A percentile compares a stretch with the other conserved stretches of the same genome.
Conservation (phyloP, 2,113 vertebrate species). For the Brachyhypopomus occidentalis region DNA sequence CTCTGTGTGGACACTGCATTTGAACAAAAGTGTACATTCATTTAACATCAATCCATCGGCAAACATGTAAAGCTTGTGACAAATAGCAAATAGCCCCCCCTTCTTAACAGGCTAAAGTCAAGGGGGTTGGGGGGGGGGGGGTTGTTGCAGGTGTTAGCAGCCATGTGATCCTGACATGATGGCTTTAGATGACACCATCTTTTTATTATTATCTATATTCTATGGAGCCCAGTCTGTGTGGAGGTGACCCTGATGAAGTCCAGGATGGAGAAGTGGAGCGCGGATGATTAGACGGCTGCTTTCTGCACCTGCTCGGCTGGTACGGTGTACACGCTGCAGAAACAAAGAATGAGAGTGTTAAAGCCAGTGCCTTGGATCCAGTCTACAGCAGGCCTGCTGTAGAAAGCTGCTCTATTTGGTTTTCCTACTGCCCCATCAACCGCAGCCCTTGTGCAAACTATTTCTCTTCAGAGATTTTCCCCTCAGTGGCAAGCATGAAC, state of each 20-base stretch:
- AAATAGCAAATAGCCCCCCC: neutral
- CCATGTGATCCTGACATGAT: slow-evolving; percentile 7
- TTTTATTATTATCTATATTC: neutral
- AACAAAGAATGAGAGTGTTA: slow-evolving; percentile 5
- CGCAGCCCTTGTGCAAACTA: too few relatives aligned
- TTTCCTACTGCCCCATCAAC: too few relatives aligned
- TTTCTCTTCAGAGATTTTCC: neutral
- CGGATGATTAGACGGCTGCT: slow-evolving; percentile 63
- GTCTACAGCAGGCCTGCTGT: neutral
- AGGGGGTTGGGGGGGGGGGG: too few relatives aligned
- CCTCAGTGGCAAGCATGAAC: slow-evolving; percentile 17
- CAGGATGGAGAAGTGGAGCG: slow-evolving; percentile 29
- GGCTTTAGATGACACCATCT: neutral
- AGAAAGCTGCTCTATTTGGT: too few relatives aligned
- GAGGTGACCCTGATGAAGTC: slow-evolving; percentile 34
- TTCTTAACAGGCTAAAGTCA: neutral
- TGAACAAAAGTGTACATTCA: slow-evolving; percentile 8
- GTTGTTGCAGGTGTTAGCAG: slow-evolving; percentile 1
- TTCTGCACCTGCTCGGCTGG: slow-evolving; percentile 75
- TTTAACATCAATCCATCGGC: neutral
- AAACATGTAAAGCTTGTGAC: neutral
- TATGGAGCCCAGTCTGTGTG: neutral
- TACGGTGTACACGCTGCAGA: slow-evolving; percentile 71
- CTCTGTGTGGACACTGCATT: neutral
- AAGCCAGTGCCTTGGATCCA: neutral